Base-by-base conservation (phyloP, 1,140 invertebrate genomes). In the Telenomus remus region DNA sequence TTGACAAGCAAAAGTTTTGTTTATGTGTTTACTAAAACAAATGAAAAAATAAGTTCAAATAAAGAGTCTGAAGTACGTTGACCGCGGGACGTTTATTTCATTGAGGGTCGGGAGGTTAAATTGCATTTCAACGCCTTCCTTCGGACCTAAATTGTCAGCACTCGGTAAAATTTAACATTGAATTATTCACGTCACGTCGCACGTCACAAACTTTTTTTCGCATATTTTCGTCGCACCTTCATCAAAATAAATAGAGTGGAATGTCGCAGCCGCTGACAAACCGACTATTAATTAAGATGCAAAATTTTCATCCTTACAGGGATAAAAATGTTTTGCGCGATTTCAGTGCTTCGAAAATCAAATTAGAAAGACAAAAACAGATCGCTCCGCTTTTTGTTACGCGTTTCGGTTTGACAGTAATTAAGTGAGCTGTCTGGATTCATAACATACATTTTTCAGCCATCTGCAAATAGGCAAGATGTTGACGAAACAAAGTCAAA, bases 81-180 rank as follows among this genome's bases (percentile, higher is more conserved):
- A 69, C 65, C 43, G 66, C 51, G 43, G 50, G 57, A 50, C 39
- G 66, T 55, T 71, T 46, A 70, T 70, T 70, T 70, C 66, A 61
- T 70, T 34, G 56, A 42, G 54, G 19, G 47, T 60, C 56, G 43
- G 3, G 3, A 27, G 39, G 13, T 47, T 69, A 54, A 69, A 69
- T 69, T 69, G 56, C 65, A 60, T 69, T 69, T 68, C 47, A 54
- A 47, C 64, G 64, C 47, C 27, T 66, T 69, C 50, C 39, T 35
- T 42, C 50, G 35, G 12, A 70, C 56, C 56, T 70, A 70, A 70
- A 70, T 70, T 61, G 56, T 70, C 66, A 53, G 48, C 49, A 60
- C 39, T 70, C 55, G 16, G 50, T 46, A 16, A 54, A 70, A 55
- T 70, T 70, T 70, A 37, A 61, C 60, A 53, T 49, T 48, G 43